Percentiles rank a stretch among this genome's conserved stretches.
Conservation (phyloP, 2,113 vertebrate species). For the Sinosuthora webbiana region DNA sequence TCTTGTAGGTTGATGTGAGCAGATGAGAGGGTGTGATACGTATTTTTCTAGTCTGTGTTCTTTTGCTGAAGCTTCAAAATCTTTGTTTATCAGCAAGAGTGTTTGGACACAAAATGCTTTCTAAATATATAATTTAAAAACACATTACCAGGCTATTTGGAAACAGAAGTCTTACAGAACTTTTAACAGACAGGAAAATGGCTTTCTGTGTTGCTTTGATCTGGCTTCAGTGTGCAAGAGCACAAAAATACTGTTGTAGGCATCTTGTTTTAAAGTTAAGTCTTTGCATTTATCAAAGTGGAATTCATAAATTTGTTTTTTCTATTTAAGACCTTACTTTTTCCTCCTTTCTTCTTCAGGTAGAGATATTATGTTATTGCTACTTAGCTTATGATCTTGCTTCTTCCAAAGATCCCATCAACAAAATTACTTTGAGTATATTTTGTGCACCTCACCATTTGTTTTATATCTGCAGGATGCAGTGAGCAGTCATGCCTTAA, state of each 20-base stretch:
- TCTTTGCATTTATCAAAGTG: neutral
- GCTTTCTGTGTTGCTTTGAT: neutral
- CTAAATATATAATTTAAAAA: neutral
- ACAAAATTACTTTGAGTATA: neutral
- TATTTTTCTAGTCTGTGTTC: neutral
- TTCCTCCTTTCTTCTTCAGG: neutral
- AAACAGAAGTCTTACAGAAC: neutral
- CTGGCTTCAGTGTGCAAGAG: neutral
- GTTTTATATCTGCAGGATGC: neutral
- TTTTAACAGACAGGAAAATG: neutral
- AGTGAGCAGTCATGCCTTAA: neutral
- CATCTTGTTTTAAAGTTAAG: neutral
- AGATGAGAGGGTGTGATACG: accelerated
- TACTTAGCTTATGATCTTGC: neutral
- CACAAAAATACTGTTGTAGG: neutral
- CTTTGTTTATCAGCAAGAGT: neutral
- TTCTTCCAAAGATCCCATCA: neutral
- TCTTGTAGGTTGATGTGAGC: neutral
- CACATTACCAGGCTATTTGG: neutral
- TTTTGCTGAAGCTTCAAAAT: neutral
- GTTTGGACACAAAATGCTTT: neutral
- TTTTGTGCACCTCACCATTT: neutral
- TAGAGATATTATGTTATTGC: neutral
- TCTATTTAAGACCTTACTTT: neutral
- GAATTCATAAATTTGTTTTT: neutral